phyloP scores from a whole-genome alignment of 2,797 vertebrate species.

The Dicrostonyx torquatus region DNA sequence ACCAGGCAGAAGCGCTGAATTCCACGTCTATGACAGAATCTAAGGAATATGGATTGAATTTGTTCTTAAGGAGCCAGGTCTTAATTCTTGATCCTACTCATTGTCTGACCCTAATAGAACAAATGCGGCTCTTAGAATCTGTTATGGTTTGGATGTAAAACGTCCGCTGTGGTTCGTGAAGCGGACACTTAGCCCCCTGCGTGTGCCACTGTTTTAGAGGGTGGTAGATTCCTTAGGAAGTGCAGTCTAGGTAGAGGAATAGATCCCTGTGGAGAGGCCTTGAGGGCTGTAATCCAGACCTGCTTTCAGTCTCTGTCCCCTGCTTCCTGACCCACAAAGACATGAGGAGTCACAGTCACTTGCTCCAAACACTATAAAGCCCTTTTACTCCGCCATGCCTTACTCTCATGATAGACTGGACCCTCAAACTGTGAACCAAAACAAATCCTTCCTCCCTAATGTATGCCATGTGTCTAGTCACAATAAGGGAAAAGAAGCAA shows the following conservation, averaged over 20 bases:
- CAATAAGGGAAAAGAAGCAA: not conserved
- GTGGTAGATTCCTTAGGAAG: not conserved
- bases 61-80: not conserved
- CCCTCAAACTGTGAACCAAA: not conserved
- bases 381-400: not conserved
- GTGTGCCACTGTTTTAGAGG: not conserved
- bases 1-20: not conserved
- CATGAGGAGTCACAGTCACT: not conserved
- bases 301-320: no score
- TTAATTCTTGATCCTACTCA: not conserved
- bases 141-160: not conserved
- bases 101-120: not conserved
- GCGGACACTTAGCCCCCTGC: not conserved
- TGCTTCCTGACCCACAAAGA: not conserved
- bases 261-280: not conserved
- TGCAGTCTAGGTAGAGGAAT: not conserved
- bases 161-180: accelerated
- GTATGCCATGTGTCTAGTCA: not conserved
- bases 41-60: not conserved
- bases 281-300: not conserved
- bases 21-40: not conserved
- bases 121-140: not conserved
- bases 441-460: not conserved
- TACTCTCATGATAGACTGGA: not conserved
- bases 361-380: not conserved